Conservation (phyloP, 2,797 vertebrate species). For the Microhierax caerulescens region DNA sequence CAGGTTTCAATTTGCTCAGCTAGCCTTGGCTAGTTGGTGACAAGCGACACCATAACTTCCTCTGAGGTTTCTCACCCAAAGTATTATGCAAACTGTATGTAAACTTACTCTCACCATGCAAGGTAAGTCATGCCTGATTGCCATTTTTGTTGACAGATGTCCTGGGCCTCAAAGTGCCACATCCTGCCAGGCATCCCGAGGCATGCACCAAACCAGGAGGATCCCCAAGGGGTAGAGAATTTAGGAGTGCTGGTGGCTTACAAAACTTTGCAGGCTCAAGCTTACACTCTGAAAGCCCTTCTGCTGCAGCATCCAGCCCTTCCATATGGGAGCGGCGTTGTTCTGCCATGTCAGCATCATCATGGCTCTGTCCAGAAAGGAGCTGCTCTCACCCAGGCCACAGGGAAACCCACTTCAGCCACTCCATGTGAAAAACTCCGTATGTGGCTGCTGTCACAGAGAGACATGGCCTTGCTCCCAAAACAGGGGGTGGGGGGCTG, state of each 20-base stretch:
- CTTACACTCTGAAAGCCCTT: background rate
- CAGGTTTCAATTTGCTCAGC: background rate
- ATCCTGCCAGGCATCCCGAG: background rate
- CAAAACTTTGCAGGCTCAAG: background rate
- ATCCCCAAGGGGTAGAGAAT: background rate
- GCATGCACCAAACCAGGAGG: background rate
- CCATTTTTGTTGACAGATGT: background rate
- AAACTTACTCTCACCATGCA: background rate
- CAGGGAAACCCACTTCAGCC: background rate
- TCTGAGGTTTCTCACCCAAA: background rate
- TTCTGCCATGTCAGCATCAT: background rate
- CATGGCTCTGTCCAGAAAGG: background rate
- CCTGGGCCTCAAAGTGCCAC: background rate
- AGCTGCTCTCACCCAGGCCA: background rate
- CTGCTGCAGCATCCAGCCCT: background rate
- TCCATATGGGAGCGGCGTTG: background rate
- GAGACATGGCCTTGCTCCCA: background rate
- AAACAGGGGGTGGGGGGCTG: background rate
- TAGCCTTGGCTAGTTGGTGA: background rate
- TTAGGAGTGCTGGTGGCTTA: background rate
- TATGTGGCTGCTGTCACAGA: background rate
- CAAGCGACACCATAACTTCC: background rate
- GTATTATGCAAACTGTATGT: background rate
- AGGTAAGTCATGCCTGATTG: background rate
- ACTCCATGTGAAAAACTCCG: fast-evolving